Evolutionary conservation across 1,140 invertebrate species (phyloP), one percentile per base, ranked within the genome.

Genomic region (Aphis gossypii): DNA sequence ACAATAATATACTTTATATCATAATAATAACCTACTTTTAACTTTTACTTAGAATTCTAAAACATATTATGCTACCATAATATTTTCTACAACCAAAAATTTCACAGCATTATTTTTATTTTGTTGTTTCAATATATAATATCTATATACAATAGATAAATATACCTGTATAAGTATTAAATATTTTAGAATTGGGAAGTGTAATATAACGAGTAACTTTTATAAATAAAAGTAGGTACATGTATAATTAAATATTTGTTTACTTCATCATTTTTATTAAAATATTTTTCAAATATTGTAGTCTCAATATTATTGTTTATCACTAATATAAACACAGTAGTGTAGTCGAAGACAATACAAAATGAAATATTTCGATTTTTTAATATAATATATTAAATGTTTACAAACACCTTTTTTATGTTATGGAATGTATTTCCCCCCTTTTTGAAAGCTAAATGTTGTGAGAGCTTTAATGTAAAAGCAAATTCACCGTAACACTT

Each of bases 321-420:
- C 89, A 68, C 68, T 60, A 44, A 90, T 90, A 44, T 60, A 90
- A 90, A n/a, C 41, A 25, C n/a, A 21, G 54, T 21, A 44, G 56
- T 90, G 56, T n/a, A n/a, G 51, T 38, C 21, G 21, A 25, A 56
- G 89, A 90, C 89, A 68, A 68, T 68, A 68, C 68, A 90, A 90
- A 90, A 90, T 90, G 89, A 90, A 90, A 68, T 68, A 90, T 90
- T 90, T 68, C 54, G 38, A 90, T 60, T 90, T 89, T 90, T 90
- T 90, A 90, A 68, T 90, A 44, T 68, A 90, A 90, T 90, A 44
- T 46, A 90, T 90, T 90, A 90, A 90, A 90, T 68, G 89, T 90
- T 68, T 90, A 89, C 89, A 18, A 9, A 44, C 56, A 68, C 54
- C 38, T 90, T 51, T 89, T 89, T 90, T 68, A 23, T 90, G 54